Evolutionary conservation across 2,797 vertebrate genomes (phyloP), one percentile per base, ranked within the genome.

Genomic region (Chaetophractus vellerosus): DNA sequence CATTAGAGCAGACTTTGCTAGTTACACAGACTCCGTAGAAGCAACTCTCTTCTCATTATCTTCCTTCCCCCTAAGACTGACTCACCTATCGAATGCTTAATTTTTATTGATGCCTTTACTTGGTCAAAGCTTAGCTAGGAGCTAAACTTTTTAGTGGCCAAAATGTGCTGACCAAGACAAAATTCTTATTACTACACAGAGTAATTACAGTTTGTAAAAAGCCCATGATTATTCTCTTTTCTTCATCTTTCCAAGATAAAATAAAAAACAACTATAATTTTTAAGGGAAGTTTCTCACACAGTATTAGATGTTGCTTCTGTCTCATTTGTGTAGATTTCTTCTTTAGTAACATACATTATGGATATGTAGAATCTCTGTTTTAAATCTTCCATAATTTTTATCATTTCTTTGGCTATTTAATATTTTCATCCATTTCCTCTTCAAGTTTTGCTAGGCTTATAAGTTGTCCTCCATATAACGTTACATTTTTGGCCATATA

Each of bases 341-440:
- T 88, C 26, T 82, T n/a, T 94, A 82, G 31, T 78, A 72, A 90
- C 82, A 87, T 79, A 66, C 41, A 38, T 95, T 91, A 69, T 83
- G 85, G 93, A n/a, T 75, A 36, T 93, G 14, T 57, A 71, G 36
- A 91, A 66, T 75, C 36, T 89, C 15, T 10, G 50, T 50, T 69
- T 79, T 69, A 6, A 83, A 64, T 83, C 45, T 93, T 79, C 2
- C 19, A 68, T 57, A 36, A 9, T 24, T 92, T 90, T 83, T 41
- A 61, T 57, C 31, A 69, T 86, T 92, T 80, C 55, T 48, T 48
- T 76, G 36, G 4, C 1, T 36, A 87, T 50, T 80, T 81, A 88
- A 78, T 81, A 88, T 80, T 78, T 91, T 41, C 66, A 3, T 45
- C 8, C 12, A 9, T 23, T 93, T 81, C 33, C 74, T 91, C 5